Evolutionary conservation across 2,888 invertebrate genomes (phyloP).

Genomic region (Dascillus cervinus): DNA sequence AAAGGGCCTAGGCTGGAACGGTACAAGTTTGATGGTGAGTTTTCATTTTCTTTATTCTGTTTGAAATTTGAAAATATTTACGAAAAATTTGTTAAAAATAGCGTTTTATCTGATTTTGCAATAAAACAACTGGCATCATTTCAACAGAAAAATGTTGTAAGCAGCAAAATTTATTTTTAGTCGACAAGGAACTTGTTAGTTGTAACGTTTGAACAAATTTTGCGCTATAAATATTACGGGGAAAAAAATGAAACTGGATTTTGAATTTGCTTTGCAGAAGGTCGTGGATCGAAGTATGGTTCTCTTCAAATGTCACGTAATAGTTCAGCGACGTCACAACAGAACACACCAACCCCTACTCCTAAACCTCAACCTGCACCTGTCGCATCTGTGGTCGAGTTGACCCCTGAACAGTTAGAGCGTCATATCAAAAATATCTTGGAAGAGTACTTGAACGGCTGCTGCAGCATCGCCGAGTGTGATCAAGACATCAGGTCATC

Average conservation of each 20-base stretch:
- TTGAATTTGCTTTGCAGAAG: conserved; percentile 31
- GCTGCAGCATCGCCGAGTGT: conserved; percentile 29
- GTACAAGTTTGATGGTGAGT: conserved; percentile 5
- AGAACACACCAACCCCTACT: conserved; percentile 11
- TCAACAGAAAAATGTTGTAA: no score
- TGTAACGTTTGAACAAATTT: no score
- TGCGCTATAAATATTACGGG: no score
- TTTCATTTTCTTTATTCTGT: no score
- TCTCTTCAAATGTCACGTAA: conserved; percentile 50
- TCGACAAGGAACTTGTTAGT: no score
- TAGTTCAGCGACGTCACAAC: conserved; percentile 25
- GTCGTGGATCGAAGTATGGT: conserved; percentile 49
- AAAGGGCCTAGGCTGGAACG: conserved; percentile 39
- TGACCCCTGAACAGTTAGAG: conserved; percentile 26
- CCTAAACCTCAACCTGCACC: conserved; percentile 3
- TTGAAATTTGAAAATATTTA: no score
- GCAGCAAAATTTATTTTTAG: no score
- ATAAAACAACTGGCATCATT: no score
- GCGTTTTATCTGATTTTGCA: no score
- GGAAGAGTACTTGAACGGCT: conserved; percentile 36
- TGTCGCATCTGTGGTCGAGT: conserved; percentile 8
- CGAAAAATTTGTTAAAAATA: no score
- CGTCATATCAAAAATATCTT: conserved; percentile 32
- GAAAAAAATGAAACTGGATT: no score
- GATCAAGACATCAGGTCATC: conserved; percentile 30